Percentiles rank a stretch among this genome's conserved stretches.
phyloP scores from a whole-genome alignment of 92 coral and sea anemone species.

The Paragorgia papillata region DNA sequence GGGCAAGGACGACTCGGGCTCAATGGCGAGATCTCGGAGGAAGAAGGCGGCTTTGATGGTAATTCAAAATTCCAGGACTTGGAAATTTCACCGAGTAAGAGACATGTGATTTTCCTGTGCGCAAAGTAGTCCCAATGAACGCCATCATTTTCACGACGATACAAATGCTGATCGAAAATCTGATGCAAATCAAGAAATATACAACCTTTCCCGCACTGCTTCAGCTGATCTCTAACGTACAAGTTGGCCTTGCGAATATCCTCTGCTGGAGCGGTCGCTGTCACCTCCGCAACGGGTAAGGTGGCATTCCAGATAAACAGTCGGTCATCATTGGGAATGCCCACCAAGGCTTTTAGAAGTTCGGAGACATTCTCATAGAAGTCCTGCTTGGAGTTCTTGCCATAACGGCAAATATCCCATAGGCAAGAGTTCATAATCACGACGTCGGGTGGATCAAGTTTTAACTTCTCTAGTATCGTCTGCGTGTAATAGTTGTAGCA shows the following conservation, averaged over 20 bases:
- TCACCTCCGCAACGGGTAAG: constrained; percentile 87
- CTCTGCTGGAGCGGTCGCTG: constrained; percentile 60
- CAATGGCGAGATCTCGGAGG: background rate
- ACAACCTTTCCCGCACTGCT: constrained; percentile 29
- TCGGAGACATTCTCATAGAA: constrained; percentile 66
- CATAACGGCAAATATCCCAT: constrained; percentile 92
- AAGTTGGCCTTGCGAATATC: constrained; percentile 68
- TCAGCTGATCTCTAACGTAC: constrained; percentile 53
- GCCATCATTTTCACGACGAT: constrained; percentile 80
- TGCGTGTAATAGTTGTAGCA: constrained; percentile 77
- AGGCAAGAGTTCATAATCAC: constrained; percentile 84
- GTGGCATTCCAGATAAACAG: constrained; percentile 89
- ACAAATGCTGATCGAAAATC: constrained; percentile 50
- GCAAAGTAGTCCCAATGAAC: constrained; percentile 90
- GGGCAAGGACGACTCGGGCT: background rate
- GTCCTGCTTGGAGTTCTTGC: constrained; percentile 58
- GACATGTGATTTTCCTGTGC: constrained; percentile 80
- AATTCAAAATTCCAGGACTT: constrained; percentile 63
- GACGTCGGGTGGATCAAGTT: constrained; percentile 69
- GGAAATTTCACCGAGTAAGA: constrained; percentile 65
- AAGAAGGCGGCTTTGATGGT: constrained; percentile 34
- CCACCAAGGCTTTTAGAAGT: constrained; percentile 56
- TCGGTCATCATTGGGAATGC: too few species aligned
- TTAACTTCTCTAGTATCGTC: constrained; percentile 69
- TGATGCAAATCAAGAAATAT: constrained; percentile 67